phyloP scores from a whole-genome alignment of 2,113 vertebrate genomes.

The Jaculus jaculus region DNA sequence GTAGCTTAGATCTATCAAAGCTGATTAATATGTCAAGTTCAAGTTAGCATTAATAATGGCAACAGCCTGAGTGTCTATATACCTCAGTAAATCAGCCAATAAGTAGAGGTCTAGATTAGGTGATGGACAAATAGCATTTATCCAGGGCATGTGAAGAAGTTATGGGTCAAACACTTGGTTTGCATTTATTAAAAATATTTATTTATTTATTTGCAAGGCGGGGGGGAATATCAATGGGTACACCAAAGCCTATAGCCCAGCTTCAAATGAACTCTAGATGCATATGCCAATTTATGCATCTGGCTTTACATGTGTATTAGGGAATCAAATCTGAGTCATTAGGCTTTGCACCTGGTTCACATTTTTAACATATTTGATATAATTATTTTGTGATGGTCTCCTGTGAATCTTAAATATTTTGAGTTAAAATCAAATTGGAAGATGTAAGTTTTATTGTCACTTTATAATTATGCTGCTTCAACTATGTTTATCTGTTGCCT shows the following conservation, averaged over 20 bases:
- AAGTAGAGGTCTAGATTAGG: slow-evolving; percentile 9
- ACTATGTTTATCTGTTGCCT: not conserved
- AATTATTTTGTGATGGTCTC: not conserved
- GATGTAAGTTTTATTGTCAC: not conserved
- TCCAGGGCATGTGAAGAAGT: not conserved
- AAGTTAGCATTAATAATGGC: slow-evolving; percentile 1
- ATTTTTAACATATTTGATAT: not conserved
- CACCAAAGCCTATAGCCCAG: too few species aligned
- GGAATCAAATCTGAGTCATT: too few species aligned
- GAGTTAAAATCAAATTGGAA: slow-evolving; percentile 6
- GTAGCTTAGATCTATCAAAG: not conserved
- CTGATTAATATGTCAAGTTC: slow-evolving; percentile 52
- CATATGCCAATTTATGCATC: too few species aligned
- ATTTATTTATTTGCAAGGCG: too few species aligned
- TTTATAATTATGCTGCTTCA: not conserved
- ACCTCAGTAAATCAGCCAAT: not conserved
- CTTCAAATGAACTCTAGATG: too few species aligned
- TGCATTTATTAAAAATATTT: too few species aligned
- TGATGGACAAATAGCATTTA: slow-evolving; percentile 9
- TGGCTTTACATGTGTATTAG: too few species aligned
- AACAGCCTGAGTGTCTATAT: not conserved
- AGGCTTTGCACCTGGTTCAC: not conserved
- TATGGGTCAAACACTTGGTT: not conserved
- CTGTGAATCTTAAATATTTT: not conserved
- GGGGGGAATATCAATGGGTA: too few species aligned